phyloP scores from a whole-genome alignment of 2,888 invertebrate genomes.

The Drosophila paucipuncta region DNA sequence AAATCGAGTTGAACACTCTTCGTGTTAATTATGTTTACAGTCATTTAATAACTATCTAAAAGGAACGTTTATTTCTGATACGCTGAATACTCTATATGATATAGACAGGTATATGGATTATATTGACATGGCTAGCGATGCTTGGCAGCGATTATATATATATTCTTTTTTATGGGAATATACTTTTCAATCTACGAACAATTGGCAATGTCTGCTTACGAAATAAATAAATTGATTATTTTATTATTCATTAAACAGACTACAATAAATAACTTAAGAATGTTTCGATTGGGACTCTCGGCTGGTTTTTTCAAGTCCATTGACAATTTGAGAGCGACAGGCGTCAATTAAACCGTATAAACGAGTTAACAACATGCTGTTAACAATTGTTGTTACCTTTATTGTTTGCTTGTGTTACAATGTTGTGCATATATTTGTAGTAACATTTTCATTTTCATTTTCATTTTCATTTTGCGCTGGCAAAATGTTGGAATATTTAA shows the following conservation, averaged over 20 bases:
- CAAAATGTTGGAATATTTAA: slow-evolving; percentile 53
- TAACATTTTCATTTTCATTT: slow-evolving; percentile 56
- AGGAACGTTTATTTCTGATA: no score
- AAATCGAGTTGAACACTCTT: neutral
- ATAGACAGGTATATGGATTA: neutral
- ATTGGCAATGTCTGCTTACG: neutral
- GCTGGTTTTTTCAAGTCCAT: slow-evolving; percentile 1
- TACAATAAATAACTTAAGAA: neutral
- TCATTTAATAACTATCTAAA: neutral
- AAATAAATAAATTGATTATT: neutral
- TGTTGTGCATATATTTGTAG: slow-evolving; percentile 49
- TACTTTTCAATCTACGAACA: no score
- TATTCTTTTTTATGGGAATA: neutral
- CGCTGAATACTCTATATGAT: neutral
- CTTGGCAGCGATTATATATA: neutral
- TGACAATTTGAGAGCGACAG: slow-evolving; percentile 23
- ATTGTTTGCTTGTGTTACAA: slow-evolving; percentile 29
- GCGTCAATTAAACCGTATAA: slow-evolving; percentile 25
- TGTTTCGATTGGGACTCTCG: neutral
- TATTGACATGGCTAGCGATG: neutral
- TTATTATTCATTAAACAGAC: no score
- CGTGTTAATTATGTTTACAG: neutral
- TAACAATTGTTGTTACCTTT: slow-evolving; percentile 65
- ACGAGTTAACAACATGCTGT: slow-evolving; percentile 56
- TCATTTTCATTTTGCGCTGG: slow-evolving; percentile 47